Evolutionary conservation across 1,140 invertebrate genomes (phyloP), one percentile per base, ranked within the genome.

Genomic region (Anoplophora glabripennis): DNA sequence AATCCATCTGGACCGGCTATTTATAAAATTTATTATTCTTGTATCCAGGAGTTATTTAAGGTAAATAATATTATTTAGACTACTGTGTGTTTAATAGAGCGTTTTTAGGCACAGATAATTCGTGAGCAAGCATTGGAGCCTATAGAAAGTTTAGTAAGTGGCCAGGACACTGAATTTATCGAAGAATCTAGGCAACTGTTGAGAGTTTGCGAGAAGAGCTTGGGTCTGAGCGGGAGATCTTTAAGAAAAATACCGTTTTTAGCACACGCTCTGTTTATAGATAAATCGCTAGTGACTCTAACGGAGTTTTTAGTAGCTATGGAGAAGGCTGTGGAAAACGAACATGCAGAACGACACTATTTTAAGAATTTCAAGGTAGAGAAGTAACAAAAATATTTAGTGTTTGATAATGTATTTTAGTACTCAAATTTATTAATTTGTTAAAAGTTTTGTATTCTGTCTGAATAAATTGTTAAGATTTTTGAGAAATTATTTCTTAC

Each of bases 161-260:
- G 28, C 10, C 10, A 38, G 36, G 38, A 58, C 34, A 35, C 33
- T 10, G 18, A 28, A 44, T 9, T 15, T 51, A 7, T 35, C 36
- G 3, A 36, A 57, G 36, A 51, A 33, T 53, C 49, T 10, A 61
- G 45, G 41, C 74, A 77, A 17, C 72, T 85, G 12, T 66, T 77
- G 17, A 67, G 76, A 64, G 72, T 83, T 38, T 79, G 77, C 42
- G 75, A 78, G 42, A 76, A 80, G 63, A 89, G 89, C 74, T 70
- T 79, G 36, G 87, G 87, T 9, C 67, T 96, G 7, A 96, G 93
- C 78, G 94, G 93, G 8, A 81, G 94, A 57, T 85, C 86, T 4
- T 78, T 96, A 53, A 80, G 93, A 37, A 96, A 96, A 76, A 79
- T 97, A 61, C 93, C 94, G 5, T 92, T 97, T 72, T 76, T 96